phyloP scores from a whole-genome alignment of 2,113 vertebrate species.

The Varanus salvator region DNA sequence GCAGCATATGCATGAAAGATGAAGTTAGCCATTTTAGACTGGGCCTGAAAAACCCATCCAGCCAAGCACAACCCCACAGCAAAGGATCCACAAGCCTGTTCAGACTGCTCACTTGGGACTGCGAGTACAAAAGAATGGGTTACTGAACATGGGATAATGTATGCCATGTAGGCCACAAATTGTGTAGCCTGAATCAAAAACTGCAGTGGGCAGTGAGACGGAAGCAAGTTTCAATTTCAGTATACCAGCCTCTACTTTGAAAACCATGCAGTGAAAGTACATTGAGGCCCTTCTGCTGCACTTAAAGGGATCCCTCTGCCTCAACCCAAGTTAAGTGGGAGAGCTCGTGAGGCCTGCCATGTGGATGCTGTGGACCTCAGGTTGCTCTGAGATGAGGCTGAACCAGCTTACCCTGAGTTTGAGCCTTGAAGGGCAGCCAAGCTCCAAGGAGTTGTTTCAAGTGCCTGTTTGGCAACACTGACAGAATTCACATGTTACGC shows the following conservation, averaged over 20 bases:
- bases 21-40: neutral
- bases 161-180: neutral
- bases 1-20: neutral
- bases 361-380: no score
- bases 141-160: no score
- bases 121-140: neutral
- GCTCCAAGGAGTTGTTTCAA: neutral
- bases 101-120: neutral
- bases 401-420: neutral
- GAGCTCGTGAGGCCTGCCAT: neutral
- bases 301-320: neutral
- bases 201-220: neutral
- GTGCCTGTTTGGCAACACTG: neutral
- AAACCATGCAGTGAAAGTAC: neutral
- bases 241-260: neutral
- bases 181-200: neutral
- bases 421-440: neutral
- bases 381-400: neutral
- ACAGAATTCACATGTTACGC: no score
- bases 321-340: neutral
- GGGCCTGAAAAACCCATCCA: neutral
- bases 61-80: neutral
- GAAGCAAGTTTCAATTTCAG: neutral
- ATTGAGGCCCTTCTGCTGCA: neutral
- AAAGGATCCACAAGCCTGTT: neutral